Conservation (phyloP, 2,888 invertebrate species). For the Agrochola circellaris region DNA sequence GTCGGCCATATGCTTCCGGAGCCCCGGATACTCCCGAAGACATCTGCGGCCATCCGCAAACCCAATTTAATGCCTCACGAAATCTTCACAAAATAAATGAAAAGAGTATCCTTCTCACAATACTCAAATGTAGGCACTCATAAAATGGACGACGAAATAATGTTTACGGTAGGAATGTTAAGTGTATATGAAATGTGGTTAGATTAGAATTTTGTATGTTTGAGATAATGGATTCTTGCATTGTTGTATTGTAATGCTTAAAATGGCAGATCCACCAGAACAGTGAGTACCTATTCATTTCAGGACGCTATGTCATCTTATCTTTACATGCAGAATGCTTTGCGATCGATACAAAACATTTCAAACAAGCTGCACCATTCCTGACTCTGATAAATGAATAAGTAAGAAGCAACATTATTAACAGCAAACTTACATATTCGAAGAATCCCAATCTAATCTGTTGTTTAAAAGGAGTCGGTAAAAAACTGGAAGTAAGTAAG, state of each 20-base stretch:
- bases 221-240: neutral
- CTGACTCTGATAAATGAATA: neutral
- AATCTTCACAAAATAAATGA: slow-evolving; percentile 85
- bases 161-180: slow-evolving; percentile 47
- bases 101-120: slow-evolving; percentile 72
- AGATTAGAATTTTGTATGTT: neutral
- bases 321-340: neutral
- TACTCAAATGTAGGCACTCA: slow-evolving; percentile 61
- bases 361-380: neutral
- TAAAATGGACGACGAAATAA: slow-evolving; percentile 54
- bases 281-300: neutral
- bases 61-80: slow-evolving; percentile 87
- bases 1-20: slow-evolving; percentile 71
- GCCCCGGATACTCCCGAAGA: slow-evolving; percentile 79
- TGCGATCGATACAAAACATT: neutral
- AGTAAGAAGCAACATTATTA: slow-evolving; percentile 3
- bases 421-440: slow-evolving; percentile 9
- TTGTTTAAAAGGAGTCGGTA: slow-evolving; percentile 33
- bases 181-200: slow-evolving; percentile 30
- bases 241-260: neutral
- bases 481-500: slow-evolving; percentile 46
- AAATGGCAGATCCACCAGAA: neutral
- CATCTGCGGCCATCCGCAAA: slow-evolving; percentile 84
- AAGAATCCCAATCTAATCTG: slow-evolving; percentile 42
- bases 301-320: neutral